These are phyloP conservation scores for Nicator chloris DNA, from an alignment of 2,113 vertebrate genomes.

Conservation along the genomic window DNA sequence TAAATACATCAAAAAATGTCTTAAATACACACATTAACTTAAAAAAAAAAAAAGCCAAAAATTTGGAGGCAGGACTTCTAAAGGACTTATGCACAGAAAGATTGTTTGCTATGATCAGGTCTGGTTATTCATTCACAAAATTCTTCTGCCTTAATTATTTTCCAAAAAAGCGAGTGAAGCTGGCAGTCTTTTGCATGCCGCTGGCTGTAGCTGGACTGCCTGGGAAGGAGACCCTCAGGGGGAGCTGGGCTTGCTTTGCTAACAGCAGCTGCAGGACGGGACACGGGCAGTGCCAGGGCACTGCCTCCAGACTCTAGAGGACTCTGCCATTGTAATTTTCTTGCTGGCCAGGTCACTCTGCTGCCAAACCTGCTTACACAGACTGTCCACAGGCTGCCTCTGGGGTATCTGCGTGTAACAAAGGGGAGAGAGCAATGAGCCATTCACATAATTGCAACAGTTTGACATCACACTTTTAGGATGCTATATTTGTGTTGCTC, in stretches of 20 bases:
- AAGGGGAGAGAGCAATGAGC: not conserved
- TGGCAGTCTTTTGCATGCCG: accelerated
- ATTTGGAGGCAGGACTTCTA: not conserved
- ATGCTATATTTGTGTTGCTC: accelerated
- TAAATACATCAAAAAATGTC: not conserved
- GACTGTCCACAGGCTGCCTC: not conserved
- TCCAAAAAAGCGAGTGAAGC: not conserved
- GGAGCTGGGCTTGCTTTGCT: not conserved
- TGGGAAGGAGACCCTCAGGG: not conserved
- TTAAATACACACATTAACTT: not conserved
- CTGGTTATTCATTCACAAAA: not conserved
- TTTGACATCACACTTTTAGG: not conserved
- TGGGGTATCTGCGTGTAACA: accelerated
- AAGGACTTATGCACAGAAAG: not conserved
- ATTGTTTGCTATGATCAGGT: not conserved
- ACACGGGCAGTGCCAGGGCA: too few species aligned
- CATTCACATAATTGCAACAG: not conserved
- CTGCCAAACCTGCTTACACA: not conserved
- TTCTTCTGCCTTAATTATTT: not conserved
- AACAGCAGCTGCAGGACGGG: not conserved
- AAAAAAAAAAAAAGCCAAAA: not conserved
- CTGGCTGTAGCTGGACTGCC: not conserved
- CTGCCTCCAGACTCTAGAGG: not conserved
- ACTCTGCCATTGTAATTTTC: too few species aligned
- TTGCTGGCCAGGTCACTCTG: not conserved